Evolutionary conservation across 2,888 invertebrate species (phyloP).

Genomic region (Crematogaster levior): DNA sequence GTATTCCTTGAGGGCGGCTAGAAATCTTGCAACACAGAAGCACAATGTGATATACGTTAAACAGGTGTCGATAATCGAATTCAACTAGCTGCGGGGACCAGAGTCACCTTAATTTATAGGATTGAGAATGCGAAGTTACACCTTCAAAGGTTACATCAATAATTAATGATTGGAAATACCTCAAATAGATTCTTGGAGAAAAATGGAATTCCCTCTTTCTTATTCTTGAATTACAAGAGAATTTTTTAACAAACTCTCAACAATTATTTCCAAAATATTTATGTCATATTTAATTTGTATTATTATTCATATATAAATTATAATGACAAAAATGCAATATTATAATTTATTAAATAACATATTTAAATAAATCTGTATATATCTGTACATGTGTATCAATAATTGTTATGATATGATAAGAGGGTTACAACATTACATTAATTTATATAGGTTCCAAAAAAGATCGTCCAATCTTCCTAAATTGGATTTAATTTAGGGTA

Average conservation of each 20-base stretch:
- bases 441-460: neutral
- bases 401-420: no score
- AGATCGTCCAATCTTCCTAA: neutral
- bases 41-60: neutral
- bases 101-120: neutral
- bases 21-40: neutral
- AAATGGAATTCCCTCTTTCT: neutral
- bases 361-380: neutral
- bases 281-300: neutral
- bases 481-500: neutral
- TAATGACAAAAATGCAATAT: neutral
- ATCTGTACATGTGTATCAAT: neutral
- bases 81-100: neutral
- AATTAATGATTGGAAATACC: conserved; percentile 19
- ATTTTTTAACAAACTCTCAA: neutral
- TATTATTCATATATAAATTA: neutral
- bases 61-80: neutral
- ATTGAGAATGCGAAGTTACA: conserved; percentile 5
- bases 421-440: no score
- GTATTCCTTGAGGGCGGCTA: conserved; percentile 6
- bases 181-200: neutral
- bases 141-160: conserved; percentile 31
- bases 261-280: neutral
- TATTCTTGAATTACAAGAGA: neutral
- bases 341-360: neutral